Base-by-base conservation (phyloP, 2,888 invertebrate genomes). In the Tholera decimalis region DNA sequence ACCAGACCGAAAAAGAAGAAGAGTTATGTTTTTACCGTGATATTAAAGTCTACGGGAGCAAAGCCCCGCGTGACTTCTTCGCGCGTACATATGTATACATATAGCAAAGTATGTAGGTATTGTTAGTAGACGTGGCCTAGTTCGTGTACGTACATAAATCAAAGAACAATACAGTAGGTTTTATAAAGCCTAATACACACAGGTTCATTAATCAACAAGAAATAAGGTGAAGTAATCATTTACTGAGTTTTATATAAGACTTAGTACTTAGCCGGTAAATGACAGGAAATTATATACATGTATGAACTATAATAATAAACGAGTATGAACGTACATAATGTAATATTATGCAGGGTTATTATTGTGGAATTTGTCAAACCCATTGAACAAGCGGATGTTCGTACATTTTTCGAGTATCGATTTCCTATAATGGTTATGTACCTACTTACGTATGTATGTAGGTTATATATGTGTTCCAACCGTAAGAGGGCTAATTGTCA, bases 211-310 rank as follows among this genome's bases (percentile, higher is more conserved):
- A 75, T 79, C 72, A 75, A 39, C 4, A 8, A 11, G 11, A 28
- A 77, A 78, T 79, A 75, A 61, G 75, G 63, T 68, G 56, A 54
- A 35, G 70, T 33, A 63, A 73, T 66, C 60, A 56, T 54, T 58
- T 55, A 69, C 47, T 39, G 46, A 53, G 47, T 39, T 59, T 78
- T 80, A 75, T 67, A 65, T 80, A 80, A 80, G 35, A 59, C 35
- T 41, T 54, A 33, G 56, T 41, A 68, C 47, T 49, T 35, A 43
- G 37, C 9, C 43, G 8, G 47, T 59, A 49, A 74, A 65, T 80
- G 61, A 65, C 80, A 73, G 80, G 81, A 80, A 80, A 71, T 69
- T 69, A 69, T 80, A 66, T 69, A 69, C 79, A 66, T 64, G 28
- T 47, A 66, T 64, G 61, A 54, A 65, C 41, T 71, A 53, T 58